Evolutionary conservation across 2,888 invertebrate species (phyloP).

Genomic region (Deilephila porcellus): DNA sequence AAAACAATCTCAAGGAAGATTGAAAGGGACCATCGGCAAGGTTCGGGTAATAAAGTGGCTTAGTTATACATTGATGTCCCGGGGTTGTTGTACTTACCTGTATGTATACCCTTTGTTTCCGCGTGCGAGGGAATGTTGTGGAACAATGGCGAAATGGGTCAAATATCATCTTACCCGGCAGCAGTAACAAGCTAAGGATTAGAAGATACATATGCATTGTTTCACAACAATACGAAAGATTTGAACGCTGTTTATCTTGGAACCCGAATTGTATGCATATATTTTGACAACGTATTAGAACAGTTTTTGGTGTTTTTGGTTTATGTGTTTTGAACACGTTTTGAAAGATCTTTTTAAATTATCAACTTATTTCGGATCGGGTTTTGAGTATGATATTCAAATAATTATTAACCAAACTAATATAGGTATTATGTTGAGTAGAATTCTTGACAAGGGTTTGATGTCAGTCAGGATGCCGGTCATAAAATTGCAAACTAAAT

Average conservation of each 20-base stretch:
- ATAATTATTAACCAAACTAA: too few species aligned
- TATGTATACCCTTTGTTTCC: slow-evolving; percentile 3
- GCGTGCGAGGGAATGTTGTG: not conserved
- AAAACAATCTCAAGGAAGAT: not conserved
- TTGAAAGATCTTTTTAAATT: too few species aligned
- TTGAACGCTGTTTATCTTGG: not conserved
- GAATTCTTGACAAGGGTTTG: too few species aligned
- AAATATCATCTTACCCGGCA: slow-evolving; percentile 24
- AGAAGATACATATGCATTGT: slow-evolving; percentile 25
- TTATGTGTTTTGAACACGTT: too few species aligned
- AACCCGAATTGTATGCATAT: not conserved
- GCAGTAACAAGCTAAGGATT: slow-evolving; percentile 30
- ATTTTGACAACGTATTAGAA: not conserved
- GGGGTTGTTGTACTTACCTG: not conserved
- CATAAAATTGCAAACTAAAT: too few species aligned
- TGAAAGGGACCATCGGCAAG: not conserved
- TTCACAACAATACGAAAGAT: slow-evolving; percentile 22
- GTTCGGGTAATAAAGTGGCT: not conserved
- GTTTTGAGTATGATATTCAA: too few species aligned
- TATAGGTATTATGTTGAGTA: too few species aligned
- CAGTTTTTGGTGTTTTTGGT: too few species aligned
- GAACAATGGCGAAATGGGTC: slow-evolving; percentile 27
- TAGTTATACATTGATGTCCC: slow-evolving; percentile 6
- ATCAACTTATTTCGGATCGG: too few species aligned
- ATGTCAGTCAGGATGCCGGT: too few species aligned